These are phyloP conservation scores for Rhineura floridana DNA, from an alignment of 2,113 vertebrate genomes.

Conservation along the genomic window DNA sequence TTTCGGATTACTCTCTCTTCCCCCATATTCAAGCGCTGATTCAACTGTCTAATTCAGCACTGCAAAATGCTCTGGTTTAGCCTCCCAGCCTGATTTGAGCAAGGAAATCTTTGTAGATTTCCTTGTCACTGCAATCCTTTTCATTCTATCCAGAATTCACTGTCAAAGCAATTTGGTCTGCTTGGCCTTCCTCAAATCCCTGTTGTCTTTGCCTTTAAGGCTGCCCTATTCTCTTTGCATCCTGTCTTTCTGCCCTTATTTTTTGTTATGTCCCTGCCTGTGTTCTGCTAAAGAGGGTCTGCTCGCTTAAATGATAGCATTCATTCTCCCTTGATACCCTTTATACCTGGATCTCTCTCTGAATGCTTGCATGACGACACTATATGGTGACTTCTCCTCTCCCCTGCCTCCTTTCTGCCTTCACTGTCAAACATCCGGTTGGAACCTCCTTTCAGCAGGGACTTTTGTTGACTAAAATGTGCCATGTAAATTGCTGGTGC, in stretches of 20 bases:
- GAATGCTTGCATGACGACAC: not conserved
- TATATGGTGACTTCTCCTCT: too few relatives aligned
- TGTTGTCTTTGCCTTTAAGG: not conserved
- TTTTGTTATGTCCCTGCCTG: not conserved
- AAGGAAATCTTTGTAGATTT: not conserved
- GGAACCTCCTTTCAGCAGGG: not conserved
- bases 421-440: not conserved
- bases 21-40: not conserved
- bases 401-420: not conserved
- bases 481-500: not conserved
- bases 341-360: not conserved
- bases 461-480: not conserved
- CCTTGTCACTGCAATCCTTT: not conserved
- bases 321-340: not conserved
- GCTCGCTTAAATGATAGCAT: not conserved
- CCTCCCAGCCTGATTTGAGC: not conserved
- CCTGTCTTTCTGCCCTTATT: not conserved
- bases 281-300: not conserved
- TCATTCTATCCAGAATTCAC: not conserved
- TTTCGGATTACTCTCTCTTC: not conserved
- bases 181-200: not conserved
- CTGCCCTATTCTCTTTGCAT: not conserved
- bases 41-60: not conserved
- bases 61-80: not conserved
- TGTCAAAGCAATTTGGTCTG: too few relatives aligned